A percentile compares a stretch with the other conserved stretches of the same genome.
Evolutionary conservation across 2,797 vertebrate species (phyloP).

Genomic region (Channa striata): DNA sequence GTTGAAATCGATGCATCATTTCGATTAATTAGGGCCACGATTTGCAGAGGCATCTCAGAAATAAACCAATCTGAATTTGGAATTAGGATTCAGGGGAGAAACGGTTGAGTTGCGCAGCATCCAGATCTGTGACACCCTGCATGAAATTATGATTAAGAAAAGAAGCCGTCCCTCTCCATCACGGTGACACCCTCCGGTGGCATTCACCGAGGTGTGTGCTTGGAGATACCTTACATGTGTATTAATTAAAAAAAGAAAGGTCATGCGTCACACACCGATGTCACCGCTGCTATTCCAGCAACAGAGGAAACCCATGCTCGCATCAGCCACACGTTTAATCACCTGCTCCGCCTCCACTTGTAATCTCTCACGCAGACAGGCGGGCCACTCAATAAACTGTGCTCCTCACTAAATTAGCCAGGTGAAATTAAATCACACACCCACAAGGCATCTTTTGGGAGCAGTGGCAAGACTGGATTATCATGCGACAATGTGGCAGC

Average conservation of each 20-base stretch:
- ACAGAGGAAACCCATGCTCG: constrained; percentile 19
- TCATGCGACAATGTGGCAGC: constrained; percentile 50
- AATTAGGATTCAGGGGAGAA: constrained; percentile 70
- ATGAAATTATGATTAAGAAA: constrained; percentile 70
- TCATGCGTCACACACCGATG: constrained; percentile 38
- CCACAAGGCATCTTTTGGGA: constrained; percentile 29
- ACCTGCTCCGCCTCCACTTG: constrained; percentile 18
- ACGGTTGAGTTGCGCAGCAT: constrained; percentile 30
- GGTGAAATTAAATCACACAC: constrained; percentile 55
- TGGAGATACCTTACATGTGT: constrained; percentile 30
- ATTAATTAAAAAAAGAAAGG: constrained; percentile 43
- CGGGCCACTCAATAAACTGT: constrained; percentile 41
- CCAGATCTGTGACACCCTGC: constrained; percentile 72
- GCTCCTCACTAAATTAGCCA: constrained; percentile 43
- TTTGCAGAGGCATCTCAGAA: constrained; percentile 65
- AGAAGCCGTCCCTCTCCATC: constrained; percentile 55
- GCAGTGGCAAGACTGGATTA: constrained; percentile 40
- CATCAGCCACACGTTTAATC: constrained; percentile 46
- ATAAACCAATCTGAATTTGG: constrained; percentile 73
- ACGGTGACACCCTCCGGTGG: constrained; percentile 33
- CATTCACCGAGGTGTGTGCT: constrained; percentile 11
- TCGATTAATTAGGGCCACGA: constrained; percentile 75
- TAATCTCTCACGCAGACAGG: constrained; percentile 50
- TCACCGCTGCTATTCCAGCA: constrained; percentile 4
- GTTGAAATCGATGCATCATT: constrained; percentile 71